Percentiles rank a stretch among this genome's conserved stretches.
Evolutionary conservation across 2,113 vertebrate genomes (phyloP).

Genomic region (Crotalus tigris): DNA sequence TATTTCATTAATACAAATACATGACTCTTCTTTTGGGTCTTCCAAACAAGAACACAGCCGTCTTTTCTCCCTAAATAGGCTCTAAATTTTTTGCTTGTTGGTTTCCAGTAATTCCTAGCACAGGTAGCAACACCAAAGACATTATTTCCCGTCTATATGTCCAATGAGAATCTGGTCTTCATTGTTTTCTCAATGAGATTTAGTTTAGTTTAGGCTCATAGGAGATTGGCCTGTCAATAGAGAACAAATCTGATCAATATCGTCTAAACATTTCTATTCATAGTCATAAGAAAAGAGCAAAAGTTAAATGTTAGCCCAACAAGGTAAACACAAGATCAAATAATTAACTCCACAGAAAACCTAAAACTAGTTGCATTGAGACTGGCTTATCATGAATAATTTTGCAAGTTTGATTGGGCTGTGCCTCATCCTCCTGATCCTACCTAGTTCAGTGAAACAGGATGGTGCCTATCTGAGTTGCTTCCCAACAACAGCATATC

Average conservation of each 20-base stretch:
- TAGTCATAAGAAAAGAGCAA: background rate
- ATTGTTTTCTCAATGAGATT: background rate
- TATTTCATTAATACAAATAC: constrained; percentile 1
- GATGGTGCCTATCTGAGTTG: background rate
- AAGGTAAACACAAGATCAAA: background rate
- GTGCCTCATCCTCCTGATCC: background rate
- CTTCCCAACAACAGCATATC: background rate
- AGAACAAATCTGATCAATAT: background rate
- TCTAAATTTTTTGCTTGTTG: background rate
- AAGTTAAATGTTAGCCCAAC: background rate
- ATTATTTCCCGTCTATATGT: too few species aligned
- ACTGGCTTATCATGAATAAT: background rate
- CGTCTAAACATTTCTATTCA: background rate
- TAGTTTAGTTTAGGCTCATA: background rate
- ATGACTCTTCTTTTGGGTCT: background rate
- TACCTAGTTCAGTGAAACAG: background rate
- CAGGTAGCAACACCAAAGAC: background rate
- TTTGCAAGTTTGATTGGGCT: background rate
- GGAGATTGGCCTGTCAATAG: background rate
- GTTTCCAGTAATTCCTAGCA: background rate
- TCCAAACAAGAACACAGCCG: background rate
- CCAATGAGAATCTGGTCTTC: background rate
- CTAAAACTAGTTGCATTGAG: background rate
- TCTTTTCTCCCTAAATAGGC: background rate
- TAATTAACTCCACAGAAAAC: background rate